Conservation (phyloP, 2,797 vertebrate genomes). For the Myioborus miniatus region DNA sequence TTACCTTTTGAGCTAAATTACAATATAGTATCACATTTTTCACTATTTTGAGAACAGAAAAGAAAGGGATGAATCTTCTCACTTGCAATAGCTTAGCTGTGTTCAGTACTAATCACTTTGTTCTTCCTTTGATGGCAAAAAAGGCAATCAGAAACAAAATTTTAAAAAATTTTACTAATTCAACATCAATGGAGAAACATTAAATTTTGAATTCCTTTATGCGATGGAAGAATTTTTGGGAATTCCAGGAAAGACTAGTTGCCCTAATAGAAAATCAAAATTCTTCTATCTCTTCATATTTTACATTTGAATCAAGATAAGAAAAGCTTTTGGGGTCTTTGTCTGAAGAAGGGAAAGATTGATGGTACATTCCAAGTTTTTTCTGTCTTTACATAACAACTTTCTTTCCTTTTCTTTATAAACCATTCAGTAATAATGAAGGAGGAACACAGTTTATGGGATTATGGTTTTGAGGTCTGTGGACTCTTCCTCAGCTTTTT, state of each 20-base stretch:
- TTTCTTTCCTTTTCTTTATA: background rate
- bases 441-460: background rate
- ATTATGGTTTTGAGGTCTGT: background rate
- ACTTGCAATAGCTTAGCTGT: background rate
- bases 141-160: background rate
- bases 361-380: background rate
- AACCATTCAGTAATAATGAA: background rate
- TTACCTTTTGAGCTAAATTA: background rate
- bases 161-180: accelerated
- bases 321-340: background rate
- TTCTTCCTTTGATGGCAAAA: background rate
- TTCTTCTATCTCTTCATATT: background rate
- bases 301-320: background rate
- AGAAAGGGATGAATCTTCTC: background rate
- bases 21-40: background rate
- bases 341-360: background rate
- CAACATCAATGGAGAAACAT: background rate
- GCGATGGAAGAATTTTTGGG: background rate
- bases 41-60: background rate
- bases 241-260: background rate
- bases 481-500: background rate
- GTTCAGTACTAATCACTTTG: background rate
- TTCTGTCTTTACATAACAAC: background rate
- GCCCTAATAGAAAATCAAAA: background rate
- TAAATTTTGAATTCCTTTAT: background rate